Evolutionary conservation across 2,113 vertebrate species (phyloP), one percentile per base, ranked within the genome.

Genomic region (Sturnus vulgaris): DNA sequence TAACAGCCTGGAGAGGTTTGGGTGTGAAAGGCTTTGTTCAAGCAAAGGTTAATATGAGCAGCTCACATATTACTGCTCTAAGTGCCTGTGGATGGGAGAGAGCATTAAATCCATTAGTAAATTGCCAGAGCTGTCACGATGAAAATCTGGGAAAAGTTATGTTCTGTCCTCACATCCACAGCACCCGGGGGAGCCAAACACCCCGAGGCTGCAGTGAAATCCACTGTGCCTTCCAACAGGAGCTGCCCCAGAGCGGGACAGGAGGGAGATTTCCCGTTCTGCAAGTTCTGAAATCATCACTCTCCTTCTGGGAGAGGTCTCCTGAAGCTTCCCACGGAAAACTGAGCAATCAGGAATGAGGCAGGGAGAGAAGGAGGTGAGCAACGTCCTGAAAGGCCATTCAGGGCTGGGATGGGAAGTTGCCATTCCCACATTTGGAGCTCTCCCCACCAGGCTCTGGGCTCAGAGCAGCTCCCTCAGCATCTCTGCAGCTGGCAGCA

Each of bases 101-200:
- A 93, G 92, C 93, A 71, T 59, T 40, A 70, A 94, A 95, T 85
- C 82, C 90, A 89, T 94, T 90, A 92, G 91, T 11, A n/a, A 93
- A 96, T 76, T 82, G 79, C 86, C 83, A 49, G 53, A 92, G 90
- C 71, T 94, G 49, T 76, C 82, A 77, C 23, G 31, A 21, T 88
- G 75, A 83, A 87, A 86, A 75, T 69, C 46, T 68, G 75, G 82
- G 57, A 10, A 31, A 78, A 66, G 42, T 66, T 40, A 13, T 28
- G 49, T 55, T 77, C 72, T 61, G 61, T 77, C 75, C 50, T 75
- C 84, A 49, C 30, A 23, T 46, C 65, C 64, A 33, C 72, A 90
- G 1, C 39, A 33, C 28, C 53, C 35, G 0, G 24, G 35, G 60
- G 39, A 96, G 19, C 30, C 72, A 7, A 59, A 86, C 19, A 5